phyloP scores from a whole-genome alignment of 2,113 vertebrate genomes.

The Gymnogyps californianus region DNA sequence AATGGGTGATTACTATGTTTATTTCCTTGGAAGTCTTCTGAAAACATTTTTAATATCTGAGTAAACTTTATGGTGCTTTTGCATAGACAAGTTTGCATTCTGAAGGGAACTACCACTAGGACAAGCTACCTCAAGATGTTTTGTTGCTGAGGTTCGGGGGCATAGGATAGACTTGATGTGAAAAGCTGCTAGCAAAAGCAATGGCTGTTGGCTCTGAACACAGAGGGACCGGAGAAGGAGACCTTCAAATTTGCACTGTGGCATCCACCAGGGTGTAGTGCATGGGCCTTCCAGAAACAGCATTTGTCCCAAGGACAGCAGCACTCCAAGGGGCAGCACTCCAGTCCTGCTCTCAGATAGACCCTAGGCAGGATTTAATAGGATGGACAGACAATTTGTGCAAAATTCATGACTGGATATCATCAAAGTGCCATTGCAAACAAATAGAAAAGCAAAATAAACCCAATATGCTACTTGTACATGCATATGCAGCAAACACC shows the following conservation, averaged over 20 bases:
- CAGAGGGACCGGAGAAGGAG: background rate
- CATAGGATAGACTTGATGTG: background rate
- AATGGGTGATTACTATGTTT: background rate
- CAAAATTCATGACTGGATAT: background rate
- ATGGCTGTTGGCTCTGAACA: background rate
- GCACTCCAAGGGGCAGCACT: background rate
- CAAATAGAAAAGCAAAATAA: background rate
- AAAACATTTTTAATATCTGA: background rate
- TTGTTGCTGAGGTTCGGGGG: background rate
- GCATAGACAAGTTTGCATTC: background rate
- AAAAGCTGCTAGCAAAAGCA: background rate
- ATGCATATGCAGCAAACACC: background rate
- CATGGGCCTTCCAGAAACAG: background rate
- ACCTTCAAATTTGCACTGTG: background rate
- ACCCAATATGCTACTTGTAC: background rate
- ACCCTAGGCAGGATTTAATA: background rate
- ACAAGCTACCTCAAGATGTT: background rate
- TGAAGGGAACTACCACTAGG: background rate
- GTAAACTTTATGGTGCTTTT: background rate
- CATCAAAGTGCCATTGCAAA: background rate
- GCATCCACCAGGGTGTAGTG: background rate
- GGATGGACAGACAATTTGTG: background rate
- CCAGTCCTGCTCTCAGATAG: background rate
- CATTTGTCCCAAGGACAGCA: background rate
- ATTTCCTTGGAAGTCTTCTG: slow-evolving; percentile 1